These are phyloP conservation scores for Dolomedes plantarius DNA, from an alignment of 2,888 invertebrate genomes.

Conservation along the genomic window DNA sequence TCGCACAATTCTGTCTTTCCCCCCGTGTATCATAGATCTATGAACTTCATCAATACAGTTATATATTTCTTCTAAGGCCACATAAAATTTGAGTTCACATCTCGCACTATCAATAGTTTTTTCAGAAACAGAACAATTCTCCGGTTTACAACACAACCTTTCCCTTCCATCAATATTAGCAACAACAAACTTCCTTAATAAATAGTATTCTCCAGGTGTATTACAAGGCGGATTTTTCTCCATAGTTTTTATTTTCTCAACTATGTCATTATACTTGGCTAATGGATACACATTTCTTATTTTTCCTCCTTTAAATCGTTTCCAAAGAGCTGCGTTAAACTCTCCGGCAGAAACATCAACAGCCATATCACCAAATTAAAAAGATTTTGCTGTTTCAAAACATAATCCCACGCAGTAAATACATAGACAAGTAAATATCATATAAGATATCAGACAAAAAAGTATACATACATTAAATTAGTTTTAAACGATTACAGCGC, in stretches of 20 bases:
- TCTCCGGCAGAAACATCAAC: conserved; percentile 48
- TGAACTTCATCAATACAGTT: conserved; percentile 53
- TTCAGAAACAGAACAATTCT: conserved; percentile 27
- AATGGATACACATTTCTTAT: conserved; percentile 64
- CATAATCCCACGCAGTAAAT: not conserved
- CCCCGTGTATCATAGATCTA: conserved; percentile 56
- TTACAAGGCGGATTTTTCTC: conserved; percentile 63
- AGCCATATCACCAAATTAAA: conserved; percentile 5
- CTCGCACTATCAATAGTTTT: conserved; percentile 20
- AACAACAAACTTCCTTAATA: conserved; percentile 62
- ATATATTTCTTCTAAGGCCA: conserved; percentile 67
- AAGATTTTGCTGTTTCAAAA: not conserved
- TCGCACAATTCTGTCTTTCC: conserved; percentile 56
- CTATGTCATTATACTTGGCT: conserved; percentile 61
- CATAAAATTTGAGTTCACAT: conserved; percentile 40
- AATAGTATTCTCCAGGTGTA: conserved; percentile 63
- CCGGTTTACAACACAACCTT: conserved; percentile 53
- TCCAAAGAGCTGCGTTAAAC: conserved; percentile 62
- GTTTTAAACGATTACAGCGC: not conserved
- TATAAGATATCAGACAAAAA: not conserved
- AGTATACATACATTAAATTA: not conserved
- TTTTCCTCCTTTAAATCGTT: conserved; percentile 58
- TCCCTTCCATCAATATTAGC: conserved; percentile 55
- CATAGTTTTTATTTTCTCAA: conserved; percentile 63
- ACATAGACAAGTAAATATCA: not conserved